phyloP scores from a whole-genome alignment of 1,140 invertebrate species.

The Lethocerus indicus region DNA sequence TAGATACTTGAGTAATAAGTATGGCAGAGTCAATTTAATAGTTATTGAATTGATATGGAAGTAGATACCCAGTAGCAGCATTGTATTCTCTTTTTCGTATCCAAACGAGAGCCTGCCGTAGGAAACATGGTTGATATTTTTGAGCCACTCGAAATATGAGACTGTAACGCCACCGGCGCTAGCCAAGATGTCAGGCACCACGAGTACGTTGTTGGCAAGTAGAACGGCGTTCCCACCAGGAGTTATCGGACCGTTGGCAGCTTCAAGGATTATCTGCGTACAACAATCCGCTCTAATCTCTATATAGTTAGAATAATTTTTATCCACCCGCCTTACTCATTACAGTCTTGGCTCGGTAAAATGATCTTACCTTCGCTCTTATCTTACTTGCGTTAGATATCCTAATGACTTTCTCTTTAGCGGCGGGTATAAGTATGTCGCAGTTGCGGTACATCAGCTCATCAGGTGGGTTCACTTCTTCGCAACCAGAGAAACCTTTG shows the following conservation, averaged over 20 bases:
- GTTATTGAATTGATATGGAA: no score
- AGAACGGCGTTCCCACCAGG: conserved; percentile 66
- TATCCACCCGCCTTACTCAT: no score
- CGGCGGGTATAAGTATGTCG: conserved; percentile 77
- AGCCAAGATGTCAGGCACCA: conserved; percentile 51
- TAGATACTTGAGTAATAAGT: no score
- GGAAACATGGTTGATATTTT: conserved; percentile 80
- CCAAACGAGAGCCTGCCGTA: conserved; percentile 77
- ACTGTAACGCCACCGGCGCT: conserved; percentile 55
- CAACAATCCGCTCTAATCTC: no score
- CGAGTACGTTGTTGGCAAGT: conserved; percentile 51
- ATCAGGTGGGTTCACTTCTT: conserved; percentile 36
- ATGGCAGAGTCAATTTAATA: no score
- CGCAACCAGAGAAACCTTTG: conserved; percentile 54
- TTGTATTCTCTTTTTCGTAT: no score
- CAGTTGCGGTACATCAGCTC: conserved; percentile 54
- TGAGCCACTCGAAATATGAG: conserved; percentile 85
- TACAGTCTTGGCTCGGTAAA: not conserved
- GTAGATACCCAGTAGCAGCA: no score
- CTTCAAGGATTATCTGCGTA: conserved; percentile 37
- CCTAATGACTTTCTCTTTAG: conserved; percentile 66
- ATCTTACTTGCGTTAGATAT: conserved; percentile 56
- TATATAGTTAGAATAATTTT: no score
- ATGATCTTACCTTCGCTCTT: conserved; percentile 44
- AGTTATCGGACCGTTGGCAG: conserved; percentile 77